Conservation (phyloP, 2,113 vertebrate species). For the Polyodon spathula region DNA sequence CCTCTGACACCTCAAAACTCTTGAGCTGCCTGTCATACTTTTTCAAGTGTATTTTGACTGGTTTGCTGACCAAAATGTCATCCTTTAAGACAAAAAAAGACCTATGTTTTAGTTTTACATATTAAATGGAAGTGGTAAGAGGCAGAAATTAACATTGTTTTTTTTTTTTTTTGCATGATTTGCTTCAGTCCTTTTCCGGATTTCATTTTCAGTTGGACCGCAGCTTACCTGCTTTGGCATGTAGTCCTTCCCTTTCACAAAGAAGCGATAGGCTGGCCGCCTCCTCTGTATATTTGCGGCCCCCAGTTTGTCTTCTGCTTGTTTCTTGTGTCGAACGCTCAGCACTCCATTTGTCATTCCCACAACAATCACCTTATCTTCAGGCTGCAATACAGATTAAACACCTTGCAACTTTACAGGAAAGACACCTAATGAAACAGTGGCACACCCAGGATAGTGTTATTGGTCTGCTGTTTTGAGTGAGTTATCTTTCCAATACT, state of each 20-base stretch:
- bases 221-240: conserved; percentile 69
- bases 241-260: conserved; percentile 82
- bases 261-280: conserved; percentile 69
- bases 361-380: conserved; percentile 78
- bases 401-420: too few relatives aligned
- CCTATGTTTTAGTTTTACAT: not conserved
- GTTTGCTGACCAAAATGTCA: conserved; percentile 81
- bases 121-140: too few relatives aligned
- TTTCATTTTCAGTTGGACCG: not conserved
- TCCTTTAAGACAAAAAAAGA: conserved; percentile 56
- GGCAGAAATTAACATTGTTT: too few relatives aligned
- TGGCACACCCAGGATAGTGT: too few relatives aligned
- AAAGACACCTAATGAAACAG: too few relatives aligned
- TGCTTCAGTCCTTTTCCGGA: too few relatives aligned
- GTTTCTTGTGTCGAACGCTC: conserved; percentile 81
- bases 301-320: conserved; percentile 55
- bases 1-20: conserved; percentile 81
- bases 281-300: conserved; percentile 38
- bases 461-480: too few relatives aligned
- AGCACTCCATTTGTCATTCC: conserved; percentile 92
- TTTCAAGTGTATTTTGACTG: conserved; percentile 64
- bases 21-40: conserved; percentile 81
- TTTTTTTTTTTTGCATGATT: too few relatives aligned
- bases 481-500: too few relatives aligned
- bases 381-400: conserved; percentile 57